Base-by-base conservation (phyloP, 2,888 invertebrate species). In the Apeira syringaria region DNA sequence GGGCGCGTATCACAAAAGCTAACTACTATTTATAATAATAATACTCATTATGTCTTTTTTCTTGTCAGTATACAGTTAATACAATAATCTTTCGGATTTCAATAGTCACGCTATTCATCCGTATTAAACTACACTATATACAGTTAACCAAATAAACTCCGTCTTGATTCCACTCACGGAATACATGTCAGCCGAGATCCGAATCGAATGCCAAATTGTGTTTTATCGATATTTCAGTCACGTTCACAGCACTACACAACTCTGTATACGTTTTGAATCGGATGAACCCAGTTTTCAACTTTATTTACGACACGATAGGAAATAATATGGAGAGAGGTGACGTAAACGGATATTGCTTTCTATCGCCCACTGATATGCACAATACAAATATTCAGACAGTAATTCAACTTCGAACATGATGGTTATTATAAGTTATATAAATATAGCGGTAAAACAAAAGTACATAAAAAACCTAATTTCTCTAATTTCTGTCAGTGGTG, bases 181-280 rank as follows among this genome's bases (percentile, higher is more conserved):
- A 71, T 71, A 56, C 66, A 60, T 74, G 79, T 69, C 74, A 65
- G 59, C 39, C 28, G 35, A 63, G 54, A 63, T 60, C 53, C 56
- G 66, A 61, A 61, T 43, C 52, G 58, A 66, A 64, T 61, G 46
- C 61, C 53, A 56, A 68, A 66, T 66, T 50, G 53, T 50, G 53
- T 50, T 24, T 24, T 61, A 71, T 78, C 79, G 76, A 80, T 68
- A 77, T 74, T 68, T 47, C 20, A 36, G 50, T 63, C 80, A 78
- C 76, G 78, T 76, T 57, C 60, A 17, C 73, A 67, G 64, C 74
- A 73, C 74, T 75, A 72, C 40, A 39, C 39, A 26, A 20, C 39
- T 43, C 51, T 51, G 53, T 65, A 64, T 64, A 67, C 62, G 56
- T 42, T 55, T 43, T 9, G 25, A 51, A 46, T 46, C 7, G 30